Percentiles rank a stretch among this genome's conserved stretches.
phyloP scores from a whole-genome alignment of 2,888 invertebrate species.

The Xanthorhoe spadicearia region DNA sequence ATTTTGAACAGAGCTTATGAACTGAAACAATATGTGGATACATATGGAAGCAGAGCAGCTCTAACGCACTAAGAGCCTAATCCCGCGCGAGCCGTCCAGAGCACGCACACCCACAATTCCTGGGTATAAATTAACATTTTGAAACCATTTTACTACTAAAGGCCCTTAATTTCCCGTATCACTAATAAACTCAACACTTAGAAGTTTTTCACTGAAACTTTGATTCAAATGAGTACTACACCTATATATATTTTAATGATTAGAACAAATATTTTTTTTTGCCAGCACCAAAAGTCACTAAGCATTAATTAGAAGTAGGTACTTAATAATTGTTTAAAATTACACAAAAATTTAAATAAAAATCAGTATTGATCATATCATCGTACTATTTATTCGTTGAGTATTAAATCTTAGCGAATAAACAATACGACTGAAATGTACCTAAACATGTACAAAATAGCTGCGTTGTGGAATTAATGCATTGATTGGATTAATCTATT shows the following conservation, averaged over 20 bases:
- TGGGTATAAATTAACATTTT: slow-evolving; percentile 72
- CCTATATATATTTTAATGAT: too few species aligned
- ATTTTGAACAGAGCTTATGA: slow-evolving; percentile 35
- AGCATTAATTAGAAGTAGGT: too few species aligned
- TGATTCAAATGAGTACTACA: too few species aligned
- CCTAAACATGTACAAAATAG: slow-evolving; percentile 64
- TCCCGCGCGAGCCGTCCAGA: slow-evolving; percentile 63
- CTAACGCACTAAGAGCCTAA: slow-evolving; percentile 72
- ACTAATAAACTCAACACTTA: background rate
- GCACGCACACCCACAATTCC: slow-evolving; percentile 67
- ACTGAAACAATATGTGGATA: slow-evolving; percentile 62
- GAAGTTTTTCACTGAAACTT: background rate
- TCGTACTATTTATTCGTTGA: too few species aligned
- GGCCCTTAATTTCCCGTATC: background rate
- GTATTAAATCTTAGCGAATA: slow-evolving; percentile 60
- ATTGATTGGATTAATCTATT: slow-evolving; percentile 84
- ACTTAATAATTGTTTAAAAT: too few species aligned
- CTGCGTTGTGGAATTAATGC: slow-evolving; percentile 79
- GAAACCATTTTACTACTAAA: slow-evolving; percentile 40
- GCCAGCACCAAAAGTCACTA: too few species aligned
- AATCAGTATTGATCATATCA: background rate
- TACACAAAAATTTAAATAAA: background rate
- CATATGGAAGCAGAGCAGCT: slow-evolving; percentile 60
- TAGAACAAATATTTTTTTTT: too few species aligned
- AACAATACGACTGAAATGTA: slow-evolving; percentile 75